A percentile compares a stretch with the other conserved stretches of the same genome.
These are phyloP conservation scores for Chrysodeixis includens DNA, from an alignment of 2,888 invertebrate genomes.

Conservation along the genomic window DNA sequence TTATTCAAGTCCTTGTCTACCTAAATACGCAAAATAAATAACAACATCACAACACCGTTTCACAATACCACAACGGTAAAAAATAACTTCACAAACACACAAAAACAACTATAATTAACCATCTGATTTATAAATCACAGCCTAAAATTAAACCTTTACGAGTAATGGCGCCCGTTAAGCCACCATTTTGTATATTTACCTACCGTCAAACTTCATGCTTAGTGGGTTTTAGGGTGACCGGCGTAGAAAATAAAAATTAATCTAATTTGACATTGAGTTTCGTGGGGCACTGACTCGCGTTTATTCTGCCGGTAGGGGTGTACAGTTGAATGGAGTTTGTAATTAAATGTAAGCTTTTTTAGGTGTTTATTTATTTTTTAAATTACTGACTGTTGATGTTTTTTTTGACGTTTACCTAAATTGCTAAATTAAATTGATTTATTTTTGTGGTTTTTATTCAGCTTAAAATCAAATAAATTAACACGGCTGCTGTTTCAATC, in stretches of 20 bases:
- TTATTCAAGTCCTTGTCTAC: no score
- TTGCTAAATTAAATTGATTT: no score
- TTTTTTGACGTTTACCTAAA: no score
- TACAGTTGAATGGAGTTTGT: conserved; percentile 40
- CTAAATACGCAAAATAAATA: neutral
- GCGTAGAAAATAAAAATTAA: conserved; percentile 71
- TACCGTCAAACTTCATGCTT: conserved; percentile 74
- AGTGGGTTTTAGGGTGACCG: conserved; percentile 65
- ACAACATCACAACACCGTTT: neutral
- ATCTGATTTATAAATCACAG: conserved; percentile 4
- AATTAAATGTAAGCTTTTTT: conserved; percentile 32
- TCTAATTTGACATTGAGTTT: conserved; percentile 79
- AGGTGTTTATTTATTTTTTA: neutral
- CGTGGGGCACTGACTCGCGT: conserved; percentile 61
- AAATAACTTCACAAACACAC: neutral
- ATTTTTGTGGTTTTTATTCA: no score
- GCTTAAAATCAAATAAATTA: no score
- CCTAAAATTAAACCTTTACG: conserved; percentile 6
- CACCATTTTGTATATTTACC: conserved; percentile 83
- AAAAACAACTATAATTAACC: neutral
- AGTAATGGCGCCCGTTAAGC: conserved; percentile 51
- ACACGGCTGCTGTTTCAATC: no score
- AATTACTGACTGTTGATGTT: neutral
- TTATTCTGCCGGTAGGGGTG: conserved; percentile 53
- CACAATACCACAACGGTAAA: neutral